phyloP scores from a whole-genome alignment of 2,888 invertebrate species.

The Lomographa bimaculata region DNA sequence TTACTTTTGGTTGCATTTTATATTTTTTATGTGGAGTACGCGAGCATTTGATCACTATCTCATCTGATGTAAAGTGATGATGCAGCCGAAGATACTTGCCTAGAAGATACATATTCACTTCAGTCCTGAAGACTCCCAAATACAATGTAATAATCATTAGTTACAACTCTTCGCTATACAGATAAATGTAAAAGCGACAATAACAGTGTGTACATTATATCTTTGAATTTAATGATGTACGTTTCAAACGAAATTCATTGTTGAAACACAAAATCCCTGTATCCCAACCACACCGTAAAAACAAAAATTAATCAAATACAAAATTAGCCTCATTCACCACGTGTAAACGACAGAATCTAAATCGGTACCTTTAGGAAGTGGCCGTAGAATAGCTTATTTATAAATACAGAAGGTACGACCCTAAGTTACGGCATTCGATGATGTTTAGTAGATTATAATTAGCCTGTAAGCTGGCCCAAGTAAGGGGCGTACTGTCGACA shows the following conservation, averaged over 20 bases:
- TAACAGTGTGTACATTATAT: too few species aligned
- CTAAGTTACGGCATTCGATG: constrained; percentile 76
- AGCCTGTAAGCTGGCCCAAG: constrained; percentile 63
- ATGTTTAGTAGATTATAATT: constrained; percentile 83
- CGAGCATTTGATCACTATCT: too few species aligned
- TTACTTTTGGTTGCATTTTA: too few species aligned
- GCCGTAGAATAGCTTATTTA: constrained; percentile 59
- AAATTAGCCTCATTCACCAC: constrained; percentile 32
- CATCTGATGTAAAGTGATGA: too few species aligned
- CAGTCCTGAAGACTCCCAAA: too few species aligned
- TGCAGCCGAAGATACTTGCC: too few species aligned
- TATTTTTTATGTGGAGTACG: too few species aligned
- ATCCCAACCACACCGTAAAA: constrained; percentile 7
- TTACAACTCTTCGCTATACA: too few species aligned
- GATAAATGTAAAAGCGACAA: too few species aligned
- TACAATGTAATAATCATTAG: too few species aligned
- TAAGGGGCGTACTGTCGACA: constrained; percentile 26
- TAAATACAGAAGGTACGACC: constrained; percentile 74
- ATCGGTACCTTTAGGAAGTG: constrained; percentile 51
- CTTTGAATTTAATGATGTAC: too few species aligned
- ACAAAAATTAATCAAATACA: constrained; percentile 26
- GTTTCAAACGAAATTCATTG: not conserved
- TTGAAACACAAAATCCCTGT: not conserved
- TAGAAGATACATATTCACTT: too few species aligned
- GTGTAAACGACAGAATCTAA: constrained; percentile 38